Evolutionary conservation across 2,113 vertebrate genomes (phyloP).

Genomic region (Toxotes chatareus): DNA sequence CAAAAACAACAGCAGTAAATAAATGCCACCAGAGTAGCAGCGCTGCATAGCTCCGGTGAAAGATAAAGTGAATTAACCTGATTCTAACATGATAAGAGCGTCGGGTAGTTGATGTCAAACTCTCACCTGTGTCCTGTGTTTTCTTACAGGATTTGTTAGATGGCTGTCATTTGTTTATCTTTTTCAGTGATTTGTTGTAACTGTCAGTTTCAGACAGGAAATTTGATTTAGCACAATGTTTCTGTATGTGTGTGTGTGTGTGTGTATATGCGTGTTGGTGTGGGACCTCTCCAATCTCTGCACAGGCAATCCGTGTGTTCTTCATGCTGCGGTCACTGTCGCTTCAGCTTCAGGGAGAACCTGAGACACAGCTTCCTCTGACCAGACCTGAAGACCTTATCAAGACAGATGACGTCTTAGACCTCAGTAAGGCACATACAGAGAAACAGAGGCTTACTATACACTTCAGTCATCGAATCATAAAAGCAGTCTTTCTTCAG

Average conservation of each 20-base stretch:
- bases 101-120: background rate
- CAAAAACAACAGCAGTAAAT: background rate
- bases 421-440: slow-evolving; percentile 91
- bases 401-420: slow-evolving; percentile 96
- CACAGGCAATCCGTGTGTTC: slow-evolving; percentile 96
- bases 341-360: slow-evolving; percentile 90
- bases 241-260: background rate
- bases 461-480: background rate
- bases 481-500: background rate
- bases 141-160: background rate
- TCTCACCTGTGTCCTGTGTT: background rate
- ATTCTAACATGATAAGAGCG: background rate
- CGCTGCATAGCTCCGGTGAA: background rate
- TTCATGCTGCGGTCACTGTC: slow-evolving; percentile 96
- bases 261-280: slow-evolving; percentile 4
- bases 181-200: background rate
- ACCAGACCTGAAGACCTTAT: slow-evolving; percentile 96
- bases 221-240: background rate
- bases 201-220: background rate
- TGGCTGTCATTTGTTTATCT: background rate
- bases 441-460: background rate
- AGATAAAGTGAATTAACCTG: background rate
- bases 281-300: background rate
- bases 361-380: slow-evolving; percentile 94
- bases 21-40: background rate